Base-by-base conservation (phyloP, 2,797 vertebrate species). In the Cottoperca gobio region DNA sequence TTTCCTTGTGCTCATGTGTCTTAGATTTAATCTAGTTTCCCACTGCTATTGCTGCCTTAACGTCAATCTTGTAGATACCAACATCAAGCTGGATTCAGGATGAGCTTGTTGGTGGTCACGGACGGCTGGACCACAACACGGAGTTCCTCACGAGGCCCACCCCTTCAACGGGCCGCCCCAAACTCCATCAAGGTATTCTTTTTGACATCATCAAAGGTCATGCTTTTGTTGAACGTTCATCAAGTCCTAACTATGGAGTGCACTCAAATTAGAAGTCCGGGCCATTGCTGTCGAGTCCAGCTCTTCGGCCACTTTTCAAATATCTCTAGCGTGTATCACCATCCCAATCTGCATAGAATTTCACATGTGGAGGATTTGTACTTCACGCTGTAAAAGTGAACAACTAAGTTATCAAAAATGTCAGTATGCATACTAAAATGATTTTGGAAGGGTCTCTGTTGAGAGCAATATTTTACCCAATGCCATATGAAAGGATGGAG, bases 71-170 rank as follows among this genome's bases (percentile, higher is more conserved):
- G 77, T 40, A 99, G 96, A 93, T 99, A 97, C n/a, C 94, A 96
- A 94, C 94, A 97, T 99, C 86, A 96, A 95, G 86, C 94, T 99
- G 89, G 98, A 99, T 89, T 95, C 97, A n/a, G 35, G 98, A 99
- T 86, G 92, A 89, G 64, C 55, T 88, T 89, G 28, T 99, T 35
- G 98, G 97, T 74, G 98, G 98, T n/a, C 98, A 99, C 86, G 95
- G 95, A 75, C 95, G 98, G 67, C 82, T 99, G 91, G 95, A 99
- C 92, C 96, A 98, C 91, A 93, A 55, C 82, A 98, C 97, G 0
- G 96, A 98, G 17, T 99, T 96, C 91, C 97, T 97, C 91, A 95
- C 95, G 95, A 97, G 76, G 1, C 90, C 23, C 83, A 93, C 79
- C 84, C 91, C 79, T 96, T 95, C 87, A 97, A 97, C 69, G n/a